Evolutionary conservation across 2,113 vertebrate genomes (phyloP), one percentile per base, ranked within the genome.

Genomic region (Copsychus sechellarum): DNA sequence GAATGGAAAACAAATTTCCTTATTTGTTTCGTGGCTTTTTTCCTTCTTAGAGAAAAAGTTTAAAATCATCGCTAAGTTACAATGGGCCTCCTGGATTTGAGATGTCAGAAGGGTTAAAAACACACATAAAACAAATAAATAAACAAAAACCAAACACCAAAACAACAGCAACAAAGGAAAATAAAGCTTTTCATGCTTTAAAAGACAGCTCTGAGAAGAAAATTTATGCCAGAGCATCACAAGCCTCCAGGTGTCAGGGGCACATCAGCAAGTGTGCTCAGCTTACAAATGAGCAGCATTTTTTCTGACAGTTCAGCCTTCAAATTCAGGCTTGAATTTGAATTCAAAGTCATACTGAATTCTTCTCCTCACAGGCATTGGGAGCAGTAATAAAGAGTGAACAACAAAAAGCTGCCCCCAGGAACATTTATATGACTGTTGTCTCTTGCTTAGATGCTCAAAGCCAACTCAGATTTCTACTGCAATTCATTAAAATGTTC

Each of bases 301-400:
- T n/a, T 81, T 90, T 31, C 54, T 72, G 62, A 72, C n/a, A 77
- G 28, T 47, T 92, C 74, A 90, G 78, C 23, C 40, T 89, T 48
- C 91, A 82, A 91, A 91, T 76, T 91, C 89, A 95, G 61, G 54
- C 48, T 84, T 83, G 28, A 22, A 79, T 61, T 73, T 43, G 43
- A 43, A 43, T 43, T 51, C 34, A 77, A 48, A 87, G 62, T 54
- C 42, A 61, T 29, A 84, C 6, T 29, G 40, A 61, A 61, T 87
- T 87, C 36, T 89, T 76, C 89, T 65, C 34, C 53, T 88, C 13
- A 14, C 62, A 84, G 51, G 45, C 53, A 61, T 29, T 7, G 21
- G 58, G 45, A 93, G 57, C 61, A 89, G n/a, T 34, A 81, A 69
- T 60, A 81, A 94, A 89, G 66, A 74, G 38, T 34, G 73, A 77